These are phyloP conservation scores for Urechis unicinctus DNA, from an alignment of 2,888 invertebrate species.

Conservation along the genomic window DNA sequence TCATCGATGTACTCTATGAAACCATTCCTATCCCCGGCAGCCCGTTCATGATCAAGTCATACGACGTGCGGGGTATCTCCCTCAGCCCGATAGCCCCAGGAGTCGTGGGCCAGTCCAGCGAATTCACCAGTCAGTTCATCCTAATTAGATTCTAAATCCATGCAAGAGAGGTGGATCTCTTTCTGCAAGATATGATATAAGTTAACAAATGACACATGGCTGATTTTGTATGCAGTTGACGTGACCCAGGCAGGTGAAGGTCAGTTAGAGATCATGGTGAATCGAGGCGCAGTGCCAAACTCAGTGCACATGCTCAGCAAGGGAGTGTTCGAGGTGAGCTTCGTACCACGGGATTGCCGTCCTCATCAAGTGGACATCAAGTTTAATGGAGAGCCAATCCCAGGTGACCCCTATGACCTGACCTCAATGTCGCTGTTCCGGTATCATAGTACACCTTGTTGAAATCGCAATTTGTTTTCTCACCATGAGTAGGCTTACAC, in stretches of 20 bases:
- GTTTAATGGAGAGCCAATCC: slow-evolving; percentile 55
- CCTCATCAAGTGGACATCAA: slow-evolving; percentile 82
- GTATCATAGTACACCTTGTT: slow-evolving; percentile 52
- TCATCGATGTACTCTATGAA: slow-evolving; percentile 45
- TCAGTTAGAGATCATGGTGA: slow-evolving; percentile 97
- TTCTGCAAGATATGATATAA: too few relatives aligned
- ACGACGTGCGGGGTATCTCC: slow-evolving; percentile 57
- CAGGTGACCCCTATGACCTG: slow-evolving; percentile 37
- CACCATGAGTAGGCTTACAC: too few relatives aligned
- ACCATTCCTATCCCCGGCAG: slow-evolving; percentile 72
- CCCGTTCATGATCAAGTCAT: slow-evolving; percentile 91
- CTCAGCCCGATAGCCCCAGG: slow-evolving; percentile 86
- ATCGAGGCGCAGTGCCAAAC: slow-evolving; percentile 98
- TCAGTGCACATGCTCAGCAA: slow-evolving; percentile 51
- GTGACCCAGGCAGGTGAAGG: slow-evolving; percentile 98
- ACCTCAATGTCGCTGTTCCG: not conserved
- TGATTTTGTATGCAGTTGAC: slow-evolving; percentile 73
- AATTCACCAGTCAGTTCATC: slow-evolving; percentile 79
- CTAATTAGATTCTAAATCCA: not conserved
- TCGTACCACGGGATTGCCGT: slow-evolving; percentile 81
- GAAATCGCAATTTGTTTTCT: too few relatives aligned
- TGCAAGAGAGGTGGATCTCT: not conserved
- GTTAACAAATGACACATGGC: too few relatives aligned
- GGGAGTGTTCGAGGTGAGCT: slow-evolving; percentile 79
- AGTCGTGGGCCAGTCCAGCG: slow-evolving; percentile 81